Evolutionary conservation across 2,888 invertebrate genomes (phyloP).

Genomic region (Neuroscelio doddi): DNA sequence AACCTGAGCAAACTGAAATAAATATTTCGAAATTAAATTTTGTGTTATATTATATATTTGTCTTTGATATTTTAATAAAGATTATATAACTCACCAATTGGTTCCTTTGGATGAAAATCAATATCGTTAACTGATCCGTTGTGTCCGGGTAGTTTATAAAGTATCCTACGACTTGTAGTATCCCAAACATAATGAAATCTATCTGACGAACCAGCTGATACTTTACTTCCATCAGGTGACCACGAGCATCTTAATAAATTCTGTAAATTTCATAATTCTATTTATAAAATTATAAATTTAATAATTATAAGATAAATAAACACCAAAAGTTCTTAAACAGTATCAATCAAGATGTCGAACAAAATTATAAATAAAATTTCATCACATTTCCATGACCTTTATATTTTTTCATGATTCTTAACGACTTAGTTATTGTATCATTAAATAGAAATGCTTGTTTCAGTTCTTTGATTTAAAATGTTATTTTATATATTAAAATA

Average conservation of each 20-base stretch:
- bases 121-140: constrained; percentile 97
- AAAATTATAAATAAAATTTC: too few species aligned
- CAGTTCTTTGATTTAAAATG: too few species aligned
- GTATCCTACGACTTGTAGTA: constrained; percentile 89
- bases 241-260: constrained; percentile 95
- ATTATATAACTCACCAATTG: constrained; percentile 77
- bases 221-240: constrained; percentile 94
- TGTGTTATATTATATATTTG: constrained; percentile 1
- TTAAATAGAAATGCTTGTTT: too few species aligned
- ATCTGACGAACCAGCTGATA: constrained; percentile 95
- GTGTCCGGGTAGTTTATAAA: constrained; percentile 98
- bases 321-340: too few species aligned
- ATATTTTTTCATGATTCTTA: too few species aligned
- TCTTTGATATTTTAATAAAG: background rate
- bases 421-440: too few species aligned
- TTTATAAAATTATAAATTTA: constrained; percentile 10
- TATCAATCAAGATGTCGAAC: too few species aligned
- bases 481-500: too few species aligned
- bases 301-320: background rate
- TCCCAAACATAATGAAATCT: constrained; percentile 98
- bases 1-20: constrained; percentile 87
- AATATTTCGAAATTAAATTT: constrained; percentile 20
- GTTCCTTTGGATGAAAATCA: constrained; percentile 95
- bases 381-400: too few species aligned
- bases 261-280: constrained; percentile 58